phyloP scores from a whole-genome alignment of 2,113 vertebrate genomes.

The Thamnaconus septentrionalis region DNA sequence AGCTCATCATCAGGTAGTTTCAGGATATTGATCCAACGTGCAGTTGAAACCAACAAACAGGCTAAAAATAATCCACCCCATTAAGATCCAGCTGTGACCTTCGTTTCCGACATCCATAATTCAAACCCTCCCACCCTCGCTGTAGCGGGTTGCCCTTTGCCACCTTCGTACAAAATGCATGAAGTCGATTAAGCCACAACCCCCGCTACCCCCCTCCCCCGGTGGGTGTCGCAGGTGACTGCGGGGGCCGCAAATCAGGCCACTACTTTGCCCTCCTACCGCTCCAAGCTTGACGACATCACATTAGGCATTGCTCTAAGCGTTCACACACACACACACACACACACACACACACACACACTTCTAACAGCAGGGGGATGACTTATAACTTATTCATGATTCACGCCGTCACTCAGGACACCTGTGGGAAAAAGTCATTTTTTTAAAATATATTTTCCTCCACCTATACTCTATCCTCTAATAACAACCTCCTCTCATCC shows the following conservation, averaged over 20 bases:
- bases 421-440: conserved; percentile 49
- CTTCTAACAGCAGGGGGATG: not conserved
- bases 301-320: conserved; percentile 44
- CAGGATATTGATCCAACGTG: too few relatives aligned
- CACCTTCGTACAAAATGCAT: conserved; percentile 58
- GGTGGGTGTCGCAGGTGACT: not conserved
- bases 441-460: not conserved
- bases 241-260: conserved; percentile 4
- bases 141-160: conserved; percentile 6
- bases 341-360: not conserved
- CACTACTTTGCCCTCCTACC: not conserved
- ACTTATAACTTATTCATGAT: conserved; percentile 69
- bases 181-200: conserved; percentile 33
- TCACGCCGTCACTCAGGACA: conserved; percentile 43
- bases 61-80: conserved; percentile 44
- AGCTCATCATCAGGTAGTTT: too few relatives aligned
- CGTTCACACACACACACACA: conserved; percentile 5
- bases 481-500: conserved; percentile 30
- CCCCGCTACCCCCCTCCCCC: not conserved
- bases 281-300: conserved; percentile 4
- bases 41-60: not conserved
- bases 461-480: too few relatives aligned
- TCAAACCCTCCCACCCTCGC: conserved; percentile 25
- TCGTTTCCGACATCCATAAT: conserved; percentile 62
- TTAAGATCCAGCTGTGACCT: conserved; percentile 49